Evolutionary conservation across 2,797 vertebrate species (phyloP).

Genomic region (Syngnathus acus): DNA sequence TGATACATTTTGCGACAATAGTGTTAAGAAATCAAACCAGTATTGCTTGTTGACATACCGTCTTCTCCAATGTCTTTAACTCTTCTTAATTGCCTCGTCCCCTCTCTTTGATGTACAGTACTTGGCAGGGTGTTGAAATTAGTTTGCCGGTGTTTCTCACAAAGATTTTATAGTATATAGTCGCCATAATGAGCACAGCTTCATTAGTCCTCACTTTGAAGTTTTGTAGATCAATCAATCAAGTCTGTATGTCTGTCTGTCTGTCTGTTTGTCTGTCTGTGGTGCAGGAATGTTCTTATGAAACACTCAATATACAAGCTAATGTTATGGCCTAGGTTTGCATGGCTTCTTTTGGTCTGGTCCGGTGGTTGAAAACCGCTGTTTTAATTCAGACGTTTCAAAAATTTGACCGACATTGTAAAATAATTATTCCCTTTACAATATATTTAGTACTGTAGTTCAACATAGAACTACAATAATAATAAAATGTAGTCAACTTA

Average conservation of each 20-base stretch:
- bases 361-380: no score
- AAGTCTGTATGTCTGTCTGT: neutral
- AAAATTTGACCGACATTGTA: no score
- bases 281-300: no score
- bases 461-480: neutral
- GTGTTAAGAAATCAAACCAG: neutral
- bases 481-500: neutral
- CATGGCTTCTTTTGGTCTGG: no score
- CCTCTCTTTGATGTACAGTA: neutral
- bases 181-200: neutral
- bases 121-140: neutral
- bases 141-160: neutral
- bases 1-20: neutral
- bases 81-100: neutral
- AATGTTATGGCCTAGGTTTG: no score
- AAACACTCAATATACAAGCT: no score
- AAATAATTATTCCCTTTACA: neutral
- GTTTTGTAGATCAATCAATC: no score
- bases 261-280: neutral
- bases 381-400: no score
- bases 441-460: neutral
- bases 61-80: neutral
- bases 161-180: neutral
- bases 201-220: neutral
- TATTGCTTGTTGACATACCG: neutral